Conservation (phyloP, 1,140 invertebrate species). For the Eurosta solidaginis region DNA sequence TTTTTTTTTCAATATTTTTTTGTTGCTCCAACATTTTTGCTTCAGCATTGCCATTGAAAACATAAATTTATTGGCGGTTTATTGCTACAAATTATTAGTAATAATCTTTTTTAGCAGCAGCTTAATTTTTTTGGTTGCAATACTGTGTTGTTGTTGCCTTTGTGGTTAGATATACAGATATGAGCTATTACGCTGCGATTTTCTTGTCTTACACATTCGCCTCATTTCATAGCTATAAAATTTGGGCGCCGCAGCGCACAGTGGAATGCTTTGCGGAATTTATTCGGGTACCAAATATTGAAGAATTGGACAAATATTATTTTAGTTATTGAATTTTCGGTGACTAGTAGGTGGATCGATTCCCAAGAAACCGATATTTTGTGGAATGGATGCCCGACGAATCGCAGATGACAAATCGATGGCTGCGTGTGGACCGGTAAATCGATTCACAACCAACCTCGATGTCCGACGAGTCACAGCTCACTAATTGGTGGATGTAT, state of each 20-base stretch:
- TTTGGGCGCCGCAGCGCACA: not conserved
- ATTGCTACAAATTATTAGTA: conserved; percentile 14
- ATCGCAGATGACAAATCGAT: no score
- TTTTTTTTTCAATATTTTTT: not conserved
- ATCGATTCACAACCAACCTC: no score
- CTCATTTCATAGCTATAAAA: conserved; percentile 2
- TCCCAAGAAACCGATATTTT: no score
- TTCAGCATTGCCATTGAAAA: not conserved
- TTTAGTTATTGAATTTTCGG: no score
- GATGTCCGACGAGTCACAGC: no score
- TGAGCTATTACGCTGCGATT: not conserved
- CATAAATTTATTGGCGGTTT: not conserved
- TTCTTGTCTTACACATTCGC: conserved; percentile 12
- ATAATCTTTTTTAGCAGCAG: conserved; percentile 1
- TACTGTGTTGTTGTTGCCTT: not conserved
- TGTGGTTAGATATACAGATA: no score
- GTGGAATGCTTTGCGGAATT: not conserved
- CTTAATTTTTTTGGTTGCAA: not conserved
- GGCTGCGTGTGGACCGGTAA: no score
- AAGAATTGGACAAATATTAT: no score
- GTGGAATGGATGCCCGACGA: no score
- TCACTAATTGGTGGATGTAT: no score
- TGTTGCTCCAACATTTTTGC: not conserved
- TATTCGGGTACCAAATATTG: no score
- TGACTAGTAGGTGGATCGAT: no score